Base-by-base conservation (phyloP, 2,797 vertebrate genomes). In the Sparus aurata region DNA sequence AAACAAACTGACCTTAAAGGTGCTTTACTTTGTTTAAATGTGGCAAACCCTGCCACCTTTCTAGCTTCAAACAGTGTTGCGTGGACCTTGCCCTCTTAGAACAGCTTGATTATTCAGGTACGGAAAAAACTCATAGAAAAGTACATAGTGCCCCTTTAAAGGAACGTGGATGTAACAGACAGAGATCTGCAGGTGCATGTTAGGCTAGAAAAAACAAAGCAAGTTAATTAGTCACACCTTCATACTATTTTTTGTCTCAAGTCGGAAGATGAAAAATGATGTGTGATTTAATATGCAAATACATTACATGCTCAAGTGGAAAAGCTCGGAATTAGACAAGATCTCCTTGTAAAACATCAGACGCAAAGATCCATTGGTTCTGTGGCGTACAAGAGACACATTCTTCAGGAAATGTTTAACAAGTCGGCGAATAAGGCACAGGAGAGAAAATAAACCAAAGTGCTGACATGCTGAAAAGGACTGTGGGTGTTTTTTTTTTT, bases 401-500 rank as follows among this genome's bases (percentile, higher is more conserved):
- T 43, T 72, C 71, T 82, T 90, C 67, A 84, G 72, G 77, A 85
- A 75, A 88, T 52, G 63, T 80, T 88, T 88, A 83, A 84, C 86
- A 86, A 86, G 86, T 89, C 68, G 63, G 62, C 38, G 71, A 82
- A 88, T 79, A 83, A 87, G 69, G 85, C 80, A 77, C 76, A 69
- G 58, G 68, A 80, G 68, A 79, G 62, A 75, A 79, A 85, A 75
- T 70, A 57, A 50, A 72, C 53, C 75, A 73, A 85, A 84, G 27
- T 82, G 90, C 90, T 92, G 87, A 89, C 82, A n/a, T 17, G 70
- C 84, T 74, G 58, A 81, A 88, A 89, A 77, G 34, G 34, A 76
- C 30, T 62, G 65, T 77, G 53, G 66, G 76, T 81, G 75, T 79
- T 88, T 82, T 46, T 46, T 46, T 2, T 38, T 8, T 27, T 27